phyloP scores from a whole-genome alignment of 1,140 invertebrate species.

The Trichogramma pretiosum region DNA sequence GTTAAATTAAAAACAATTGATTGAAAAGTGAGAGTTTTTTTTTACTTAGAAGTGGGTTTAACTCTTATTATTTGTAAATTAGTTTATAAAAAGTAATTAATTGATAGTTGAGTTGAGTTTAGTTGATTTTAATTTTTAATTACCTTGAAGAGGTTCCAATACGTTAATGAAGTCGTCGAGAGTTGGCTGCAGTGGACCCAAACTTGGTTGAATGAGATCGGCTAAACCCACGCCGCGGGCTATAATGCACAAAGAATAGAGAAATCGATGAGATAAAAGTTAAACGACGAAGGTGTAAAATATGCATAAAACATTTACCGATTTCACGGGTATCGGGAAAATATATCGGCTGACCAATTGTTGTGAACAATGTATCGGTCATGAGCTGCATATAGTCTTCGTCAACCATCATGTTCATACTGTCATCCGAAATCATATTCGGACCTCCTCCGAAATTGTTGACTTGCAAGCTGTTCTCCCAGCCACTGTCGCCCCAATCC shows the following conservation, averaged over 20 bases:
- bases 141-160: conserved; percentile 75
- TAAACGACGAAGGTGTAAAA: neutral
- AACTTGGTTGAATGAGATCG: conserved; percentile 96
- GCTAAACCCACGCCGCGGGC: conserved; percentile 65
- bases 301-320: conserved; percentile 50
- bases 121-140: too few relatives aligned
- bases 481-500: conserved; percentile 49
- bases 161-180: conserved; percentile 94
- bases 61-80: too few relatives aligned
- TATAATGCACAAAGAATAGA: conserved; percentile 30
- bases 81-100: too few relatives aligned
- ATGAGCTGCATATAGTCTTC: conserved; percentile 83
- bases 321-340: conserved; percentile 96
- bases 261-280: conserved; percentile 13
- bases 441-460: conserved; percentile 28
- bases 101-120: too few relatives aligned
- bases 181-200: conserved; percentile 92
- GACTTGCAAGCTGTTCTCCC: conserved; percentile 25
- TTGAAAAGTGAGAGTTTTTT: too few relatives aligned
- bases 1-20: too few relatives aligned
- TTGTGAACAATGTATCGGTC: conserved; percentile 84
- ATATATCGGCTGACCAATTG: conserved; percentile 82
- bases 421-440: conserved; percentile 53
- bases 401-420: conserved; percentile 69
- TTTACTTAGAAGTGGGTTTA: too few relatives aligned